Conservation (phyloP, 2,113 vertebrate genomes). For the Nibea albiflora region DNA sequence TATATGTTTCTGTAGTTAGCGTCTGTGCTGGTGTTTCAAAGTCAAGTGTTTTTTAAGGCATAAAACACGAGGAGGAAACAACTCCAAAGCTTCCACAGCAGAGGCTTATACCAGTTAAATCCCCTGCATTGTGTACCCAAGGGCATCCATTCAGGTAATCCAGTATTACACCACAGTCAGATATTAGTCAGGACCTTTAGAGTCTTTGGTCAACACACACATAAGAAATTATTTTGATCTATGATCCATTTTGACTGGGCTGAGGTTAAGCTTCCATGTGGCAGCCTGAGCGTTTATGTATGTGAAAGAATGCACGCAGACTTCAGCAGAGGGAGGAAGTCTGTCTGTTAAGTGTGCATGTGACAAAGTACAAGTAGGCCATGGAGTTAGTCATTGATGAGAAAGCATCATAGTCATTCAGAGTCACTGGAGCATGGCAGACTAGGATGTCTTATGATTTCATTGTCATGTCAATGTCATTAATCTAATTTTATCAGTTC, state of each 20-base stretch:
- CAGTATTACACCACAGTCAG: conserved; percentile 67
- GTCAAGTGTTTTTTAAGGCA: conserved; percentile 44
- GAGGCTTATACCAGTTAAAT: conserved; percentile 55
- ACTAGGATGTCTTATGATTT: background rate
- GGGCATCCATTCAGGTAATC: conserved; percentile 61
- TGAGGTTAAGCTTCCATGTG: conserved; percentile 40
- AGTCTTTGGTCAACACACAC: conserved; percentile 48
- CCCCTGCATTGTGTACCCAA: conserved; percentile 45
- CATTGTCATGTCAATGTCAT: background rate
- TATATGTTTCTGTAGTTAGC: conserved; percentile 2
- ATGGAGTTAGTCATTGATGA: conserved; percentile 45
- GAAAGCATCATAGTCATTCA: background rate
- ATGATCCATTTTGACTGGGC: conserved; percentile 50
- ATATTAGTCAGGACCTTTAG: conserved; percentile 51
- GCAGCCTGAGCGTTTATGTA: conserved; percentile 19
- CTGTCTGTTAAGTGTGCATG: conserved; percentile 16
- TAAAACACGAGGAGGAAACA: conserved; percentile 51
- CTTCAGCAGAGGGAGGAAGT: conserved; percentile 11
- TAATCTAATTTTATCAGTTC: background rate
- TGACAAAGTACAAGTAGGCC: conserved; percentile 42
- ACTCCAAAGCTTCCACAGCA: conserved; percentile 48
- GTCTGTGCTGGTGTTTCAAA: conserved; percentile 44
- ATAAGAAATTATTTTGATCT: conserved; percentile 28
- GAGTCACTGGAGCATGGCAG: background rate
- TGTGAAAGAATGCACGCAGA: conserved; percentile 36